Conservation (phyloP, 1,140 invertebrate species). For the Cyrtorhinus lividipennis region DNA sequence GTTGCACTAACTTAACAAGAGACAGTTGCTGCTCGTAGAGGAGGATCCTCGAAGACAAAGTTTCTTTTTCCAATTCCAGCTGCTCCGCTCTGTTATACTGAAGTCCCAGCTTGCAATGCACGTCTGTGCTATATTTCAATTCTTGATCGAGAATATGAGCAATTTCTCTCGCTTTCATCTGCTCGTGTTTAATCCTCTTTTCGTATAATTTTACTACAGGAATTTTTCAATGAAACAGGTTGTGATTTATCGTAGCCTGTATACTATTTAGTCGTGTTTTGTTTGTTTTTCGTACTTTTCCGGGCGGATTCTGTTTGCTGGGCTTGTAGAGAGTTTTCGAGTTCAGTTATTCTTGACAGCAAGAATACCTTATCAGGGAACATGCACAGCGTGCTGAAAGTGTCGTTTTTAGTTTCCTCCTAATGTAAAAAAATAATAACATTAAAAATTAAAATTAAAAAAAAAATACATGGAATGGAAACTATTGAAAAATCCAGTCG, state of each 20-base stretch:
- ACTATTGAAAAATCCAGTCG: no score
- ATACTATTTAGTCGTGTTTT: no score
- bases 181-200: background rate
- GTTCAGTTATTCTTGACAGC: background rate
- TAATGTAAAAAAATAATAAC: background rate
- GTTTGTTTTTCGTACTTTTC: background rate
- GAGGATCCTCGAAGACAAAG: background rate
- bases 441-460: no score
- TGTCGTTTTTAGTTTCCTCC: background rate
- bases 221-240: background rate
- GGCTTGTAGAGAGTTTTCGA: background rate
- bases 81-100: background rate
- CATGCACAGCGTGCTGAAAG: background rate
- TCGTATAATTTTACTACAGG: background rate
- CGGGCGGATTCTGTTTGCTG: background rate
- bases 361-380: background rate
- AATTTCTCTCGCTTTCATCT: slow-evolving; percentile 6
- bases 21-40: background rate
- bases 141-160: background rate
- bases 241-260: no score
- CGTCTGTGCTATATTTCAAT: background rate
- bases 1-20: background rate
- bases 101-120: background rate
- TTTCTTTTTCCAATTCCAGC: background rate
- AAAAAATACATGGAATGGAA: no score